Conservation (phyloP, 2,797 vertebrate genomes). For the Pteropus rufus region DNA sequence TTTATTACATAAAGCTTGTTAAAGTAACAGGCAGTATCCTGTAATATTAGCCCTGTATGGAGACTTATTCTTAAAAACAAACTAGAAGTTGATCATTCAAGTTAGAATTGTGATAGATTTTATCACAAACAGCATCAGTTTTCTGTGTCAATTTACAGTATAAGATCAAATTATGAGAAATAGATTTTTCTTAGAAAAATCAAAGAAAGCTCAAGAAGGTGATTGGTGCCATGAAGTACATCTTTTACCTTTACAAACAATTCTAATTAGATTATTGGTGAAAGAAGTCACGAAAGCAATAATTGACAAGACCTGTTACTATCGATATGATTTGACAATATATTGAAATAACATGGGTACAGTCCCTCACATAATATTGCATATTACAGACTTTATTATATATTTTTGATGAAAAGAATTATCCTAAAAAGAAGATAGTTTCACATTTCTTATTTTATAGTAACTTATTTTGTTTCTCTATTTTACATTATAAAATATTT, state of each 20-base stretch:
- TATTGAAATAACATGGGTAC: not conserved
- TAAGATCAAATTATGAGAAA: conserved; percentile 48
- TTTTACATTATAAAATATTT: not conserved
- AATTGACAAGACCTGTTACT: not conserved
- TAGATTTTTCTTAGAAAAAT: conserved; percentile 55
- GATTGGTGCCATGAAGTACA: not conserved
- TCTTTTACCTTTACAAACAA: conserved; percentile 39
- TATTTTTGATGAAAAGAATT: not conserved
- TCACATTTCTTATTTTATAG: not conserved
- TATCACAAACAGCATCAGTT: conserved; percentile 24
- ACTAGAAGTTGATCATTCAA: not conserved
- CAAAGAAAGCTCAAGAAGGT: not conserved
- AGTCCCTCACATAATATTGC: not conserved
- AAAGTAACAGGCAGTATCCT: not conserved
- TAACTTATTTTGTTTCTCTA: not conserved
- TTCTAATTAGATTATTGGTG: conserved; percentile 59
- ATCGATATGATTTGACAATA: not conserved
- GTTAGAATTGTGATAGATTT: conserved; percentile 35
- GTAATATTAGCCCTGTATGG: not conserved
- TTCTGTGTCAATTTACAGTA: conserved; percentile 46
- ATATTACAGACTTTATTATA: not conserved
- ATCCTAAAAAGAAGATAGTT: not conserved
- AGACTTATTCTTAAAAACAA: not conserved
- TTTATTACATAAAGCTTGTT: not conserved
- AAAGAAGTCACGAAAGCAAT: not conserved